A percentile compares a stretch with the other conserved stretches of the same genome.
Evolutionary conservation across 2,888 invertebrate genomes (phyloP).

Genomic region (Lasioglossum malachurum): DNA sequence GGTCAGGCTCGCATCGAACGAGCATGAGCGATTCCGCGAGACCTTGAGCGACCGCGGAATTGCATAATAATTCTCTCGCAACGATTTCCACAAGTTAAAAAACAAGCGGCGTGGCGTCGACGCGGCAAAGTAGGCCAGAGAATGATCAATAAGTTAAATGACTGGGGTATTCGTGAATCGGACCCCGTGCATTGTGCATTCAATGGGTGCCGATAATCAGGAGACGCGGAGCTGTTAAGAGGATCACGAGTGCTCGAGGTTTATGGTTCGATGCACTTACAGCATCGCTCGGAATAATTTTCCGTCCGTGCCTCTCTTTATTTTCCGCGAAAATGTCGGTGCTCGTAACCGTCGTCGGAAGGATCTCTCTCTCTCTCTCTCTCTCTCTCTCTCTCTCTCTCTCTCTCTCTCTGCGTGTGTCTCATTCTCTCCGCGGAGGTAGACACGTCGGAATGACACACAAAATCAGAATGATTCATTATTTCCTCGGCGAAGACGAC

Average conservation of each 20-base stretch:
- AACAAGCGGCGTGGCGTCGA: not conserved
- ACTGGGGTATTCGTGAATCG: not conserved
- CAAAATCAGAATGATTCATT: conserved; percentile 23
- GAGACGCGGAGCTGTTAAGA: conserved; percentile 31
- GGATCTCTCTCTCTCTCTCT: not conserved
- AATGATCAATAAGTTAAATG: conserved; percentile 2
- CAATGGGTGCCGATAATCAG: conserved; percentile 55
- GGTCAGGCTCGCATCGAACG: not conserved
- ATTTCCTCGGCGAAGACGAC: not conserved
- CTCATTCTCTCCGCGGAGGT: not conserved
- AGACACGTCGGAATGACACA: conserved; percentile 6
- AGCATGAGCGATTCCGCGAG: not conserved
- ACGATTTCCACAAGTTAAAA: not conserved
- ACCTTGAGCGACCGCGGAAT: not conserved
- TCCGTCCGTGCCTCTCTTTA: not conserved
- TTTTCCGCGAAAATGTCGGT: not conserved
- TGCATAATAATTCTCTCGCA: not conserved
- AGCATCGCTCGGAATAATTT: conserved; percentile 20
- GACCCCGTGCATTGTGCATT: conserved; percentile 36
- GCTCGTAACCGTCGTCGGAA: not conserved
- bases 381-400: too few species aligned
- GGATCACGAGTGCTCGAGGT: conserved; percentile 8
- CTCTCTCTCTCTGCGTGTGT: not conserved
- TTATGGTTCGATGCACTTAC: conserved; percentile 18
- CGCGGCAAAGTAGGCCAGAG: not conserved